Conservation (phyloP, 64 coral and sea anemone genomes). For the Montipora capricornis region DNA sequence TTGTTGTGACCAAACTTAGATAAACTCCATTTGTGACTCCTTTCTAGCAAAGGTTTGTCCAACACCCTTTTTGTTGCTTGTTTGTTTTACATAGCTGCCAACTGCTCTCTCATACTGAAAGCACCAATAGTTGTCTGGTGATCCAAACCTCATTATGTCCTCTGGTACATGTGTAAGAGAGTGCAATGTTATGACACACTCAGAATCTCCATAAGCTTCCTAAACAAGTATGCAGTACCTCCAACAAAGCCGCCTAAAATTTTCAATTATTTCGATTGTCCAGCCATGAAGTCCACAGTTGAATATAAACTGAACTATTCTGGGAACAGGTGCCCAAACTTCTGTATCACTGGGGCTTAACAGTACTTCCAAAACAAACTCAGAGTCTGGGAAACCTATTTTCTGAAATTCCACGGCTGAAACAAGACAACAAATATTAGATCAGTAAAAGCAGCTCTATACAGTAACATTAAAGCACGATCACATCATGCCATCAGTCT, state of each 20-base stretch:
- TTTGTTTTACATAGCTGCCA: constrained; percentile 53
- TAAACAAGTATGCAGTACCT: constrained; percentile 54
- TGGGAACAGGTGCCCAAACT: constrained; percentile 69
- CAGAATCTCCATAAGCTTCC: constrained; percentile 33
- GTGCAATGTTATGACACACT: constrained; percentile 54
- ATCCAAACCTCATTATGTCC: constrained; percentile 46
- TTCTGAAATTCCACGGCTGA: constrained; percentile 78
- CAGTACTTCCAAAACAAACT: constrained; percentile 61
- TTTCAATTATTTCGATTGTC: constrained; percentile 48
- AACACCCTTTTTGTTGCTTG: constrained; percentile 42
- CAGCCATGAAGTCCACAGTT: constrained; percentile 45
- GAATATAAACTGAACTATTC: constrained; percentile 75
- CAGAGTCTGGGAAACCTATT: constrained; percentile 74
- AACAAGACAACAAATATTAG: constrained; percentile 26
- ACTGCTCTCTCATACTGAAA: constrained; percentile 61
- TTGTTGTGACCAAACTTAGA: constrained; percentile 36
- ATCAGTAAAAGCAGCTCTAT: too few species aligned
- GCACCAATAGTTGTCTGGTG: constrained; percentile 58
- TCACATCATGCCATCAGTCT: neutral
- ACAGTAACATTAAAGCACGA: too few species aligned
- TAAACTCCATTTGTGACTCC: constrained; percentile 53
- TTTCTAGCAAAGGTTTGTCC: constrained; percentile 45
- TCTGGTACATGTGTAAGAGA: constrained; percentile 54
- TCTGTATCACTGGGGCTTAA: constrained; percentile 12
- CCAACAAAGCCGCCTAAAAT: constrained; percentile 31